phyloP scores from a whole-genome alignment of 2,888 invertebrate genomes.

The Cryptophagus acutangulus region DNA sequence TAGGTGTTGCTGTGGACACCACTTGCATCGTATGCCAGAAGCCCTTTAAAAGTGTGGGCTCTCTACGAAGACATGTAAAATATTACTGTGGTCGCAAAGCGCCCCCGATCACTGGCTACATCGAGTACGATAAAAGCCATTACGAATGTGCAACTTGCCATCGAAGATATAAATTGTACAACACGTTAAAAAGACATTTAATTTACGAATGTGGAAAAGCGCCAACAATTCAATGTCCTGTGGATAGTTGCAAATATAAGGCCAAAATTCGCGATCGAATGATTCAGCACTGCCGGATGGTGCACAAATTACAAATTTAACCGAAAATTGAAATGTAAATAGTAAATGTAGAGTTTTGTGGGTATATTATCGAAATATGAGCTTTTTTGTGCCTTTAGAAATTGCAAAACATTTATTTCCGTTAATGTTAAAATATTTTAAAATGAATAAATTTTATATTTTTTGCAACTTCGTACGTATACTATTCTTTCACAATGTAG shows the following conservation, averaged over 20 bases:
- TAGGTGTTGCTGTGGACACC: not conserved
- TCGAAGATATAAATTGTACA: constrained; percentile 32
- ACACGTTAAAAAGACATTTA: constrained; percentile 34
- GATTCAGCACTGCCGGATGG: constrained; percentile 35
- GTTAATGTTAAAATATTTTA: too few species aligned
- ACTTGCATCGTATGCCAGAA: constrained; percentile 25
- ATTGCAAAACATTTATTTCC: too few species aligned
- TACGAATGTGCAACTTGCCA: constrained; percentile 26
- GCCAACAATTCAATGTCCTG: constrained; percentile 33
- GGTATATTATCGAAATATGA: too few species aligned
- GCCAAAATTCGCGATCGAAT: constrained; percentile 36
- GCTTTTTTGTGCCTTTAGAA: too few species aligned
- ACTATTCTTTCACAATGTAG: too few species aligned
- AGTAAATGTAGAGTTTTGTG: too few species aligned
- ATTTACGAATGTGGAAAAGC: constrained; percentile 36
- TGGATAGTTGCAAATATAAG: constrained; percentile 32
- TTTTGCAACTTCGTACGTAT: too few species aligned
- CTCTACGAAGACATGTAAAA: constrained; percentile 26
- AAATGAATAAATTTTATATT: too few species aligned
- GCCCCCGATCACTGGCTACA: constrained; percentile 33
- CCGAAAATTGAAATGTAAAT: too few species aligned
- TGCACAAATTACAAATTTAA: constrained; percentile 26
- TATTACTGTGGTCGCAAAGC: constrained; percentile 34
- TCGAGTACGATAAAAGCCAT: constrained; percentile 21
- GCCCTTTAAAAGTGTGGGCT: constrained; percentile 26